These are phyloP conservation scores for Morone saxatilis DNA, from an alignment of 2,113 vertebrate genomes.

Conservation along the genomic window DNA sequence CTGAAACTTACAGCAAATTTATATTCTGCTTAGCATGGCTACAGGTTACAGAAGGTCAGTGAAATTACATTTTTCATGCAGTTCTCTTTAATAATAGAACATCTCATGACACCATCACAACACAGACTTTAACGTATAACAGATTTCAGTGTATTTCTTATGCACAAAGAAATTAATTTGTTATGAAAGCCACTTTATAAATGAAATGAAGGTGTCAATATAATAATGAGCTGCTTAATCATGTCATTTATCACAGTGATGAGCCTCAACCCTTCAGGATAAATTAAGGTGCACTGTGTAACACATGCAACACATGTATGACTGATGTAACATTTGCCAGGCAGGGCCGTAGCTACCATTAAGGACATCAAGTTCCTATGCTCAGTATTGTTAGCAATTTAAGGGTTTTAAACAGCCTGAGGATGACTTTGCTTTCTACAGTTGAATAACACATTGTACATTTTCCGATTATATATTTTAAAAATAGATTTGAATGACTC, in stretches of 20 bases:
- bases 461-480: neutral
- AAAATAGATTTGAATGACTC: neutral
- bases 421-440: neutral
- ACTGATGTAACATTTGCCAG: neutral
- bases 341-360: neutral
- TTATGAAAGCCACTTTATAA: neutral
- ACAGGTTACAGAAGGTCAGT: neutral
- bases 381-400: neutral
- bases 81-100: neutral
- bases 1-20: neutral
- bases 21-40: neutral
- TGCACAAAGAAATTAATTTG: neutral
- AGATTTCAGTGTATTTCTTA: neutral
- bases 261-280: neutral
- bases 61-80: slow-evolving; percentile 6
- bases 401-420: neutral
- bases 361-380: neutral
- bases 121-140: neutral
- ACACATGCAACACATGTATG: neutral
- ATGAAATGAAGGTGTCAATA: neutral
- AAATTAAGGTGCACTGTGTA: neutral
- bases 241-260: neutral
- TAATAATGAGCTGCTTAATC: neutral
- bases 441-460: no score
- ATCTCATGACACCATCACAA: neutral